Evolutionary conservation across 30 jellyfish, hydroid and myxozoan genomes (phyloP).

Genomic region (Clytia hemisphaerica): DNA sequence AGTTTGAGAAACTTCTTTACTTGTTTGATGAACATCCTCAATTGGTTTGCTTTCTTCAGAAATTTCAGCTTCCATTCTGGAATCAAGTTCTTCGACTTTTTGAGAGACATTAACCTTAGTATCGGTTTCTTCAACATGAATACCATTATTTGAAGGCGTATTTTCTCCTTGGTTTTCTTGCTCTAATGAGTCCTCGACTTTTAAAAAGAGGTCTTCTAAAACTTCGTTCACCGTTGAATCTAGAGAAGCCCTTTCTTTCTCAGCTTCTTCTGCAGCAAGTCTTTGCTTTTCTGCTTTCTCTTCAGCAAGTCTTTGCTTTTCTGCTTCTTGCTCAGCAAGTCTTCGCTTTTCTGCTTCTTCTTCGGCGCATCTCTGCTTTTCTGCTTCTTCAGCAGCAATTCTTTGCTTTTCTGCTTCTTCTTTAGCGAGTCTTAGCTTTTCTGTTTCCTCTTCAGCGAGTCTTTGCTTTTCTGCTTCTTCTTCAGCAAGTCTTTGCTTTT

Average conservation of each 20-base stretch:
- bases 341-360: slow-evolving; percentile 31
- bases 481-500: slow-evolving; percentile 4
- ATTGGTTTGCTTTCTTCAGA: no score
- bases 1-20: no score
- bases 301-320: slow-evolving; percentile 16
- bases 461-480: slow-evolving; percentile 12
- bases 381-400: slow-evolving; percentile 29
- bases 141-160: no score
- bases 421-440: neutral
- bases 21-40: no score
- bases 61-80: no score
- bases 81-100: no score
- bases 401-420: slow-evolving; percentile 29
- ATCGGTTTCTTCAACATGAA: no score
- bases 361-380: slow-evolving; percentile 3
- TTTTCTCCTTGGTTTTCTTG: no score
- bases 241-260: slow-evolving; percentile 5
- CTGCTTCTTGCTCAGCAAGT: slow-evolving; percentile 25
- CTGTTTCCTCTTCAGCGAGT: slow-evolving; percentile 33
- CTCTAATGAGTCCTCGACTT: no score
- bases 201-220: no score
- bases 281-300: slow-evolving; percentile 30
- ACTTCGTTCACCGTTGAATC: slow-evolving; percentile 5
- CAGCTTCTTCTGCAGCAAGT: slow-evolving; percentile 28
- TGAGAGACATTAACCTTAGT: no score